Evolutionary conservation across 1,140 invertebrate genomes (phyloP), one percentile per base, ranked within the genome.

Genomic region (Pseudomyrmex concolor): DNA sequence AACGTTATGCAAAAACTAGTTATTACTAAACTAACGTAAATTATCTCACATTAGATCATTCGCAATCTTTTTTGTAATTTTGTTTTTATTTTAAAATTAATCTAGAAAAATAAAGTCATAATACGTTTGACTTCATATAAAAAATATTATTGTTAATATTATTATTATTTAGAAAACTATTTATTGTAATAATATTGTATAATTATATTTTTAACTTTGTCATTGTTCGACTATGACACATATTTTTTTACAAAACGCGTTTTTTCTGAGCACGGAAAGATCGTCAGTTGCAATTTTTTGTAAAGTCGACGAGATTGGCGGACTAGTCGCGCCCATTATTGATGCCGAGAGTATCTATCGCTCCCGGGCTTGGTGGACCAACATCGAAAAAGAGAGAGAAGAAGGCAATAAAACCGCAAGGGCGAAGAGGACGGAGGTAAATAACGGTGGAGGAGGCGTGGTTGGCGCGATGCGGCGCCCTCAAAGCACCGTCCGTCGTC

Each of bases 391-490:
- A 73, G 62, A 67, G 86, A 67, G 51, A 82, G 84, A 84, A 76
- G 54, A 83, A 83, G 82, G 88, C 86, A 91, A 91, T 90, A 92
- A 90, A 91, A 91, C 62, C 59, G 89, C 89, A 89, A 89, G 89
- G 89, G 86, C 88, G 85, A 86, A 88, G 84, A 87, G 86, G 86
- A 92, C 86, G 87, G 87, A 90, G 89, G 88, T 91, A 91, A 92
- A 92, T 91, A 90, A 92, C 89, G 90, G 87, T 90, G 91, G 88
- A 88, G 82, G 78, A 85, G 91, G 92, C 91, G 91, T 93, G 92
- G 92, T 91, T 92, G 91, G 90, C 86, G 89, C 87, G 90, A 90
- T 91, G 92, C 89, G 90, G 90, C 87, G 88, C 90, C 85, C 87
- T 89, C 91, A 92, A 92, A 92, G 91, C 84, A 86, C 84, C 87